Conservation (phyloP, 2,113 vertebrate genomes). For the Salvelinus namaycush region DNA sequence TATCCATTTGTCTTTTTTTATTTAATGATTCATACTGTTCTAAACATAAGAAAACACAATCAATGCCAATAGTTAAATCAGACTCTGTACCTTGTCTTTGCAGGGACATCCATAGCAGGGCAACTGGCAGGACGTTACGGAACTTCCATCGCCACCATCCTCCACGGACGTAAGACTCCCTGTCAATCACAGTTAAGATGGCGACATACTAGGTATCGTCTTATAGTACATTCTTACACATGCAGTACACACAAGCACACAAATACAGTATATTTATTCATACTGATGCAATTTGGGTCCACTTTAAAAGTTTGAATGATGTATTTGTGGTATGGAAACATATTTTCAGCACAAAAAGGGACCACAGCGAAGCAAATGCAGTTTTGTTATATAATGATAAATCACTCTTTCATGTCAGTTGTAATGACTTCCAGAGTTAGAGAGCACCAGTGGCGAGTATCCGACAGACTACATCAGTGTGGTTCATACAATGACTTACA, state of each 20-base stretch:
- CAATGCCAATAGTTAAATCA: no score
- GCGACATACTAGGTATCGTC: background rate
- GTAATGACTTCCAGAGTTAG: no score
- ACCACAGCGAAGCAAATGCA: background rate
- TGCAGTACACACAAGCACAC: constrained; percentile 5
- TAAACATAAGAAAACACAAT: no score
- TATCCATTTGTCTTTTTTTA: no score
- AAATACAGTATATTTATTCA: constrained; percentile 38
- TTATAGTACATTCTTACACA: background rate
- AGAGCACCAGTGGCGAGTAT: no score
- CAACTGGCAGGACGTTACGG: constrained; percentile 64
- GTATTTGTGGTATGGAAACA: constrained; percentile 36
- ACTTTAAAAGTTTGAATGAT: constrained; percentile 34
- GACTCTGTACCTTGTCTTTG: constrained; percentile 74
- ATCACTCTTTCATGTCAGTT: no score
- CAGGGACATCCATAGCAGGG: constrained; percentile 62
- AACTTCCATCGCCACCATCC: constrained; percentile 84
- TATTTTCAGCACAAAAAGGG: background rate
- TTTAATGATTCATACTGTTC: no score
- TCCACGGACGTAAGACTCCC: constrained; percentile 76
- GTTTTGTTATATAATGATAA: no score
- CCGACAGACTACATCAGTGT: no score
- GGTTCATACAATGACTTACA: no score
- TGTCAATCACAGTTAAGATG: constrained; percentile 45
- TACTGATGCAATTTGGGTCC: constrained; percentile 32